Evolutionary conservation across 2,113 vertebrate species (phyloP), one percentile per base, ranked within the genome.

Genomic region (Micronisus gabar): DNA sequence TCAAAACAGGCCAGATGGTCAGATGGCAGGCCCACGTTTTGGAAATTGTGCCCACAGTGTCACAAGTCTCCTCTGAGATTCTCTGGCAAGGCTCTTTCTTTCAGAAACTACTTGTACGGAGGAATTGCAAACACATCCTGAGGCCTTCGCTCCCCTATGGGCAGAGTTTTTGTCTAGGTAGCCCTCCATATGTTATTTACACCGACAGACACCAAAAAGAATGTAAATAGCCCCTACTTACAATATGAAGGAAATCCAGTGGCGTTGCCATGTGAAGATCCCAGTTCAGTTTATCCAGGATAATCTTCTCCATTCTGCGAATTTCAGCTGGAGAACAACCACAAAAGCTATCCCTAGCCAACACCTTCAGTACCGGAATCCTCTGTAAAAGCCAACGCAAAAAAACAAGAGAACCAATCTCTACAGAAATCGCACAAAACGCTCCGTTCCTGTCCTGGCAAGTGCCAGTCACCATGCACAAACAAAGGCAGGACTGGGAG

Each of bases 241-340:
- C 99, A 95, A 99, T 99, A 91, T 99, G 99, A 97, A 99, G 99
- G 98, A 99, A 99, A 98, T 99, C 99, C 98, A 99, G 97, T 26
- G 99, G 98, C 2, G 99, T 99, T 84, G 99, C 98, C 34, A 98
- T 98, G 97, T 99, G 99, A 97, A 99, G 99, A 97, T 99, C 99
- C 99, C 99, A 99, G 97, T 98, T 98, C 95, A 99, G 98, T 95
- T 99, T 99, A 98, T 99, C 99, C 98, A 99, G 98, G 97, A 99
- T 98, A 95, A 99, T 99, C 98, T 98, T 98, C 98, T 99, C 99
- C 99, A 99, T 99, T 96, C 99, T 98, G 96, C 99, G 98, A 81
- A 99, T 99, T 97, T 99, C 99, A 81, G 99, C 99, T 52, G 99
- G 98, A 91, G 99, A 99, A 96, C 99, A 99, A 94, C 99, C 99